Conservation (phyloP, 2,888 invertebrate species). For the Physocephala rufipes region DNA sequence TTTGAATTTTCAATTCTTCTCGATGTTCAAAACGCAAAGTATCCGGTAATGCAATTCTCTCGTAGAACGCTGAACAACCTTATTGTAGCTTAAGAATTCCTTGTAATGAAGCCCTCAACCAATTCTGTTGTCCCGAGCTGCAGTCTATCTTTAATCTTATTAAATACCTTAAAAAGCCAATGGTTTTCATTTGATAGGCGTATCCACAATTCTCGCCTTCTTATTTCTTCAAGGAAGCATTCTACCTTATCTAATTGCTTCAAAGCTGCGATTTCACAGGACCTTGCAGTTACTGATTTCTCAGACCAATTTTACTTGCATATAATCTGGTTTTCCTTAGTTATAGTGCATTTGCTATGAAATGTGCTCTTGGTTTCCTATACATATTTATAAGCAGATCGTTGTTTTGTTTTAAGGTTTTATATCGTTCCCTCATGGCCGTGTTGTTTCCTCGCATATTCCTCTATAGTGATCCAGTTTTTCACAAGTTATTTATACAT, state of each 20-base stretch:
- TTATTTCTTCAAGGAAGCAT: neutral
- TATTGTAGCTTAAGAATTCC: neutral
- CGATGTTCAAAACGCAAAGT: too few relatives aligned
- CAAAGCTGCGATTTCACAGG: neutral
- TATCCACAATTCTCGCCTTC: neutral
- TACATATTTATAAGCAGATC: too few relatives aligned
- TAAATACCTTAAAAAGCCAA: neutral
- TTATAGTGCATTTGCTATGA: neutral
- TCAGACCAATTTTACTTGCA: too few relatives aligned
- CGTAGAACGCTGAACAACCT: neutral
- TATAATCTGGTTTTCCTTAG: neutral
- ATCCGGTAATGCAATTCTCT: too few relatives aligned
- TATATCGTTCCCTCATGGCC: neutral
- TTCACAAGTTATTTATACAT: neutral
- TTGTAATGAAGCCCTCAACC: neutral
- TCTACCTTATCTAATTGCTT: neutral
- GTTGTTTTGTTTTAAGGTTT: neutral
- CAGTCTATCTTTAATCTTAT: neutral
- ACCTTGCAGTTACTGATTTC: neutral
- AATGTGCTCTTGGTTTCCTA: conserved; percentile 8
- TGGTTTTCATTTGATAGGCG: neutral
- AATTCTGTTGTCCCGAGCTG: neutral
- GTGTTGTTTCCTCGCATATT: conserved; percentile 1
- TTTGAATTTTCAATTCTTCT: neutral
- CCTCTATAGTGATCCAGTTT: too few relatives aligned